Percentiles rank a stretch among this genome's conserved stretches.
Conservation (phyloP, 2,797 vertebrate species). For the Borostomias antarcticus region DNA sequence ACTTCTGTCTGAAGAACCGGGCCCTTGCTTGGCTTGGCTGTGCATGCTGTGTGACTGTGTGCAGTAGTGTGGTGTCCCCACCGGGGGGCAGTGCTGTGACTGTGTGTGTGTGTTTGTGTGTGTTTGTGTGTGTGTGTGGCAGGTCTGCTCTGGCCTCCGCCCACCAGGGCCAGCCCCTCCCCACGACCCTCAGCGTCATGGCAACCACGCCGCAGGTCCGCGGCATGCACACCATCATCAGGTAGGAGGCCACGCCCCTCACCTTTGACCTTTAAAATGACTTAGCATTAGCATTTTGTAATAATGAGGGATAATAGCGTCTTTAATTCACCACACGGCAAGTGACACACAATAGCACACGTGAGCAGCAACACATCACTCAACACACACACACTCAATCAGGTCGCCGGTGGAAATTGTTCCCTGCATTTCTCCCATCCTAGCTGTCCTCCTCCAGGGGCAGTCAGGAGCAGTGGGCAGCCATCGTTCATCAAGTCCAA, state of each 20-base stretch:
- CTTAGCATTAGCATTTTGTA: background rate
- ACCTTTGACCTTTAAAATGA: background rate
- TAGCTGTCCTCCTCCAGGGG: too few relatives aligned
- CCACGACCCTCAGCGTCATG: slow-evolving; percentile 84
- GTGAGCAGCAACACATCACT: too few relatives aligned
- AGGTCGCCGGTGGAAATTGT: too few relatives aligned
- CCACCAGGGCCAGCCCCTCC: slow-evolving; percentile 88
- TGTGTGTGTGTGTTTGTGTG: background rate
- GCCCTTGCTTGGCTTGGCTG: background rate
- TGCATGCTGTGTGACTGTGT: too few relatives aligned
- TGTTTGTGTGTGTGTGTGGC: slow-evolving; percentile 11
- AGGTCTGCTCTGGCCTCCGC: slow-evolving; percentile 88
- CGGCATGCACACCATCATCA: slow-evolving; percentile 93
- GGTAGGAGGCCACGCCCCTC: slow-evolving; percentile 60
- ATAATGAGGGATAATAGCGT: too few relatives aligned
- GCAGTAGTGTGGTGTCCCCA: background rate
- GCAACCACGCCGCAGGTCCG: slow-evolving; percentile 87
- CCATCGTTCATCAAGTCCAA: too few relatives aligned
- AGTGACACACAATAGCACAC: too few relatives aligned
- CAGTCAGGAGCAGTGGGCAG: too few relatives aligned
- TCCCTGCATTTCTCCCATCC: too few relatives aligned
- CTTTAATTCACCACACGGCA: background rate
- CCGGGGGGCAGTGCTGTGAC: too few relatives aligned
- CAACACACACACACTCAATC: too few relatives aligned
- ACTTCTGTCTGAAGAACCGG: too few relatives aligned